Base-by-base conservation (phyloP, 2,113 vertebrate genomes). In the Plecotus auritus region DNA sequence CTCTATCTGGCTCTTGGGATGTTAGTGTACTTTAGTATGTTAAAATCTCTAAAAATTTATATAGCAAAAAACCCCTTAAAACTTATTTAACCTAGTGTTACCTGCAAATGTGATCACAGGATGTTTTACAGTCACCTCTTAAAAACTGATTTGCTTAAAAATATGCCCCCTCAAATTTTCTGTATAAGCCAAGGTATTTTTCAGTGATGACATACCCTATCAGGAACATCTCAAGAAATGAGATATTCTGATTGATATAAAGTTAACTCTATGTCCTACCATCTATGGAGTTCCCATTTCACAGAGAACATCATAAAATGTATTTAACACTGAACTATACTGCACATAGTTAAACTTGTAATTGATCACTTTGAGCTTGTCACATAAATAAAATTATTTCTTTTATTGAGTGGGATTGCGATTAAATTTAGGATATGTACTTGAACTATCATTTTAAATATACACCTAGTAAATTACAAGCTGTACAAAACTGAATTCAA, bases 11-110 rank as follows among this genome's bases (percentile, higher is more conserved):
- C 59, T 85, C 67, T 88, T 85, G 61, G 45, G 54, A 82, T 49
- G 67, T 88, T 32, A 40, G 1, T 40, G 14, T 61, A 64, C 7
- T 69, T 69, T 94, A 92, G 16, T 82, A 88, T 96, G 91, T 67
- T 93, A 70, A 93, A 88, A 73, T 72, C 66, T 95, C 72, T 84
- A 77, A 92, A 88, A 81, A 35, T 32, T 84, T 14, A 61, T 85
- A 40, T 20, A 82, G 49, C 32, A 90, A 81, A 88, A 96, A 82
- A 32, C 1, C 28, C 70, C 66, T 81, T 81, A 73, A 96, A 64
- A 22, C 59, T 92, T 91, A 51, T 78, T 90, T 88, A 92, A 82
- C 59, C n/a, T 66, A 87, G 7, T 80, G 30, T 70, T 72, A 40
- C 28, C 37, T 77, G 16, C 2, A 88, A 82, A 80, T 76, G 16